phyloP scores from a whole-genome alignment of 1,140 invertebrate genomes.

The Lineus longissimus region DNA sequence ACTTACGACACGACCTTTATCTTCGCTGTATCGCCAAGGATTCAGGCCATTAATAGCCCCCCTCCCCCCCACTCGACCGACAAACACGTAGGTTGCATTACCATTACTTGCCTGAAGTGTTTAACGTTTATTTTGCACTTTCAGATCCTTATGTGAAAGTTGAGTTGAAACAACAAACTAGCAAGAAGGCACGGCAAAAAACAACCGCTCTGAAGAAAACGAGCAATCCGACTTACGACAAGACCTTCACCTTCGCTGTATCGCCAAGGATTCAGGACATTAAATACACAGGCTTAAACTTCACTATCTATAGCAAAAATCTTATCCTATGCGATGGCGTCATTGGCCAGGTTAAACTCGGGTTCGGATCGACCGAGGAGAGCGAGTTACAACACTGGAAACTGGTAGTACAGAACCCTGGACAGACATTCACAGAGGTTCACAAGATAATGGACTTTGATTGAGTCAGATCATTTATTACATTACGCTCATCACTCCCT shows the following conservation, averaged over 20 bases:
- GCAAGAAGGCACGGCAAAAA: conserved; percentile 9
- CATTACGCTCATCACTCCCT: no score
- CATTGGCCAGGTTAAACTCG: conserved; percentile 42
- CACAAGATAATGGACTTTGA: conserved; percentile 26
- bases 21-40: conserved; percentile 29
- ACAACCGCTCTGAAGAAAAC: conserved; percentile 36
- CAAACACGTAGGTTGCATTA: no score
- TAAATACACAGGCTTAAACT: conserved; percentile 28
- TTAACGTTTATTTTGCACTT: conserved; percentile 9
- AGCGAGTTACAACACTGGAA: conserved; percentile 33
- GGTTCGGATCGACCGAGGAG: conserved; percentile 28
- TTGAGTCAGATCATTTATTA: no score
- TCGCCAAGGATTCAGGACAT: conserved; percentile 30
- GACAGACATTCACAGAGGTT: conserved; percentile 22
- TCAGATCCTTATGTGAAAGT: conserved; percentile 36
- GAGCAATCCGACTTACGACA: conserved; percentile 39
- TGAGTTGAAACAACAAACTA: conserved; percentile 25
- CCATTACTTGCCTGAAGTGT: no score
- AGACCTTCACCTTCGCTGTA: conserved; percentile 37
- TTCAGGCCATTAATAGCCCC: conserved; percentile 31
- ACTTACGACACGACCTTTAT: conserved; percentile 41
- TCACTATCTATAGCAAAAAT: conserved; percentile 41
- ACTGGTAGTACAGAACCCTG: conserved; percentile 23
- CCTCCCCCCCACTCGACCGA: no score
- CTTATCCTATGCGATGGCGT: conserved; percentile 38